Evolutionary conservation across 1,140 invertebrate genomes (phyloP), one percentile per base, ranked within the genome.

Genomic region (Panagrolaimus sp.): DNA sequence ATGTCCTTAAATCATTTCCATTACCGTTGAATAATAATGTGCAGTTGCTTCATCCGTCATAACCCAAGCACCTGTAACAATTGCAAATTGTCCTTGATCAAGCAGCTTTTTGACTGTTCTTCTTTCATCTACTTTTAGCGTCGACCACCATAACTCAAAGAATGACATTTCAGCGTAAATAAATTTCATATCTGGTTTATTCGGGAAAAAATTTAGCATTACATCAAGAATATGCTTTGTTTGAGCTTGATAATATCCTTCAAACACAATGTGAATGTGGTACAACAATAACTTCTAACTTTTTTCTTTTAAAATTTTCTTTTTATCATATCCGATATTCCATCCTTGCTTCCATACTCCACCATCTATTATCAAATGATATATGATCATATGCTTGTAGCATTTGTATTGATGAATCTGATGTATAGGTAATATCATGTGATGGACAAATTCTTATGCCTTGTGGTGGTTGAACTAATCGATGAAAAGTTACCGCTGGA

Each of bases 311-410:
- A 88, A 89, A 88, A 91, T 94, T 68, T 91, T 88, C 38, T 88
- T 85, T 11, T 87, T 85, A 79, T 91, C 87, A 70, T 93, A 92
- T 67, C 88, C 86, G 16, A 98, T 88, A 73, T 91, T 88, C 91
- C 91, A 96, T 0, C 93, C 96, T 86, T 99, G 96, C 83, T 98
- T 99, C 96, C 96, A 99, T 0, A 89, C 92, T 9, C 96, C 96
- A 5, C 96, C 96, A 86, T 98, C 92, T 23, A 88, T 99, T 95
- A 73, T 94, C 91, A 87, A 98, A 99, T 70, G 89, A 87, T 67
- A 97, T 84, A 70, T 88, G 85, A 47, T 92, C 89, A 84, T 96
- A 94, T 43, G 95, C 83, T 51, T 92, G 88, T 45, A 93, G 85
- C 91, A 96, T 95, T 89, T 93, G 84, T 14, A 78, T 71, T 20